Conservation (phyloP, 2,888 invertebrate species). For the Synanthedon vespiformis region DNA sequence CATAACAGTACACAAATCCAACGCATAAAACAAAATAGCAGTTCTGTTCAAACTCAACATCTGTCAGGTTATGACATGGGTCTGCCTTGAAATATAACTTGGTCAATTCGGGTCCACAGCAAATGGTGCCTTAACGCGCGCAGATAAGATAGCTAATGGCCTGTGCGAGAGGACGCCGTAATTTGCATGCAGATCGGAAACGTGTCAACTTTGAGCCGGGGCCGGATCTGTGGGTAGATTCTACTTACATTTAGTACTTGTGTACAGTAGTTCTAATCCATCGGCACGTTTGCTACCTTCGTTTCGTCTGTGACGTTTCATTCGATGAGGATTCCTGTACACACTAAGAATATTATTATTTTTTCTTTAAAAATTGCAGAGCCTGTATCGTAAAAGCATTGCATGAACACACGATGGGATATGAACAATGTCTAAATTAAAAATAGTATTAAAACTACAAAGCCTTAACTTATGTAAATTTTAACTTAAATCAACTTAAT, state of each 20-base stretch:
- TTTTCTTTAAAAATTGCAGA: too few species aligned
- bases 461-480: too few species aligned
- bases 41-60: constrained; percentile 17
- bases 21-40: constrained; percentile 4
- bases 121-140: not conserved
- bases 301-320: not conserved
- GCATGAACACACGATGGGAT: too few species aligned
- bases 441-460: too few species aligned
- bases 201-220: constrained; percentile 4
- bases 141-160: not conserved
- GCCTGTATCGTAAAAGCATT: too few species aligned
- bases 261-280: constrained; percentile 1
- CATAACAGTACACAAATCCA: not conserved
- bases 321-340: not conserved
- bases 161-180: not conserved
- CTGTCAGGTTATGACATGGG: constrained; percentile 14
- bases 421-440: too few species aligned
- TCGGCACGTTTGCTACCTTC: not conserved
- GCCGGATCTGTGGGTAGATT: not conserved
- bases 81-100: constrained; percentile 1
- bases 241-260: constrained; percentile 1
- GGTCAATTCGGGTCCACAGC: not conserved
- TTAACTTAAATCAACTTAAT: too few species aligned
- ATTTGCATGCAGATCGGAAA: constrained; percentile 8
- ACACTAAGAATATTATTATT: too few species aligned